A percentile compares a stretch with the other conserved stretches of the same genome.
phyloP scores from a whole-genome alignment of 92 coral and sea anemone species.

The Palythoa grandiflora region DNA sequence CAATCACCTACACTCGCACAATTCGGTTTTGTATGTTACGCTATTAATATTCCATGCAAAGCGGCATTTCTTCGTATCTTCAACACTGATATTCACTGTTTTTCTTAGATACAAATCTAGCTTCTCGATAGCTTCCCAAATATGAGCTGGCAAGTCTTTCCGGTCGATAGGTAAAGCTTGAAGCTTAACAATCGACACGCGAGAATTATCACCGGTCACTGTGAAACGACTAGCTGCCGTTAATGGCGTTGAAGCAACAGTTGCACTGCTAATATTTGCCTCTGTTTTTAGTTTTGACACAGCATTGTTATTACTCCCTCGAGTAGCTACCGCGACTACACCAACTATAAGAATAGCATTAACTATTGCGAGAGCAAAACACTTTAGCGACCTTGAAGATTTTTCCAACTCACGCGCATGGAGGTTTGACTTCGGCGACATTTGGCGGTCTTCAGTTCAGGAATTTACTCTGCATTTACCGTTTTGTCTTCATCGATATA shows the following conservation, averaged over 20 bases:
- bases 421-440: background rate
- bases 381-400: conserved; percentile 32
- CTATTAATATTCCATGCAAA: conserved; percentile 11
- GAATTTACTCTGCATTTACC: background rate
- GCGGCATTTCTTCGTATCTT: background rate
- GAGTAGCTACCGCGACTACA: conserved; percentile 50
- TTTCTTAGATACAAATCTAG: conserved; percentile 2
- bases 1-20: background rate
- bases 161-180: background rate
- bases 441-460: background rate
- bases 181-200: background rate
- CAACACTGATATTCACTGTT: background rate
- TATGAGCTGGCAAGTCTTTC: background rate
- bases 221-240: background rate
- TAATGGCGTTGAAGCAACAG: background rate
- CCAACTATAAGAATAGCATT: conserved; percentile 59
- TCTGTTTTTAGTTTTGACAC: background rate
- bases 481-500: background rate
- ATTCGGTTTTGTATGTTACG: background rate
- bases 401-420: background rate
- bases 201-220: background rate
- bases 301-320: background rate
- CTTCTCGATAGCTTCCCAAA: background rate
- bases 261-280: background rate
- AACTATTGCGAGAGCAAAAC: conserved; percentile 49